Evolutionary conservation across 2,888 invertebrate genomes (phyloP).

Genomic region (Metacarcinus magister): DNA sequence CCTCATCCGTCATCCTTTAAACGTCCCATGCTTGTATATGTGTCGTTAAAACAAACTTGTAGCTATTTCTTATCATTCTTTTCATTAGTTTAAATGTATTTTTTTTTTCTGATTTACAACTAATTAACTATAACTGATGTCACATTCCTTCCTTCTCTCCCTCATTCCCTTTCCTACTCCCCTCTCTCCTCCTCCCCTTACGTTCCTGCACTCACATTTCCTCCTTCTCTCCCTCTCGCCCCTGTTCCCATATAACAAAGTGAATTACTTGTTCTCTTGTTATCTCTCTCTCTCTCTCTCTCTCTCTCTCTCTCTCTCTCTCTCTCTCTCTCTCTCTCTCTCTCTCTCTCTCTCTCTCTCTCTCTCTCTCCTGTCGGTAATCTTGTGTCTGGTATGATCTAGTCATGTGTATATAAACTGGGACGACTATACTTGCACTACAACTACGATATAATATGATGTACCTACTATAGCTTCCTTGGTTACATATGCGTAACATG

Average conservation of each 20-base stretch:
- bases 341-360: constrained; percentile 18
- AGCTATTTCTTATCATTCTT: no score
- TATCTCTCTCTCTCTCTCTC: constrained; percentile 51
- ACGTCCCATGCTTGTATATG: no score
- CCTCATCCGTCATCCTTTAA: no score
- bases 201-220: background rate
- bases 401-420: no score
- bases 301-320: background rate
- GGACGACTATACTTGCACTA: no score
- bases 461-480: background rate
- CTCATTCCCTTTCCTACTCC: no score
- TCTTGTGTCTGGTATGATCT: no score
- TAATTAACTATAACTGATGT: background rate
- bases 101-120: background rate
- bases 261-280: background rate
- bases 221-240: background rate
- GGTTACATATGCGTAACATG: background rate
- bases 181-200: no score
- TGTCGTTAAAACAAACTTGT: no score
- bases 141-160: background rate
- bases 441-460: background rate
- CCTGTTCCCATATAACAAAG: background rate
- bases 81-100: background rate
- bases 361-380: no score
- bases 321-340: background rate